These are phyloP conservation scores for Pantherophis vulpinus DNA, from an alignment of 2,797 vertebrate genomes.

Conservation along the genomic window DNA sequence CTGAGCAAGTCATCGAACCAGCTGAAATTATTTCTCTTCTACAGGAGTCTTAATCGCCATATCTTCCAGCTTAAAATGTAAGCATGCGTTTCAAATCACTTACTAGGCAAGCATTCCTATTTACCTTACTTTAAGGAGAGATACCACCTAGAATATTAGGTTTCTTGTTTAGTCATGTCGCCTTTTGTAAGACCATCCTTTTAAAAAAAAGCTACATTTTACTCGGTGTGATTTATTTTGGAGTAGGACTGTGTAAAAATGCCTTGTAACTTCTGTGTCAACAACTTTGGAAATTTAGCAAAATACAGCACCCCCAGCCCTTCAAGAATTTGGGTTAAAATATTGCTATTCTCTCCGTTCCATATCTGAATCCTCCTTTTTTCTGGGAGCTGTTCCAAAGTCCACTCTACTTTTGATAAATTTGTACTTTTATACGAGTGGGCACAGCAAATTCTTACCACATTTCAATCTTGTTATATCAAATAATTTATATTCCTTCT, in stretches of 20 bases:
- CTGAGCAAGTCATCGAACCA: constrained; percentile 43
- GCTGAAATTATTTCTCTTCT: not conserved
- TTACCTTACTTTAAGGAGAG: not conserved
- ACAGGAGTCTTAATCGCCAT: not conserved
- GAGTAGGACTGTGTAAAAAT: not conserved
- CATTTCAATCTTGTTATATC: not conserved
- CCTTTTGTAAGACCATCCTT: not conserved
- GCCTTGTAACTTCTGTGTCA: not conserved
- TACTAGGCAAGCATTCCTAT: not conserved
- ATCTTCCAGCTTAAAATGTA: not conserved
- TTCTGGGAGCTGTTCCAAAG: not conserved
- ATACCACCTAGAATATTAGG: not conserved
- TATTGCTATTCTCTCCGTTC: constrained; percentile 44
- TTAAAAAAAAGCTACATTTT: not conserved
- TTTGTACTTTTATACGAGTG: not conserved
- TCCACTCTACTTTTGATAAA: not conserved
- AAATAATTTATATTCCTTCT: not conserved
- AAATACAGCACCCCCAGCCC: not conserved
- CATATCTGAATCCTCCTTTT: not conserved
- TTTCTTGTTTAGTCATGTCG: not conserved
- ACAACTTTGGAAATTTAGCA: not conserved
- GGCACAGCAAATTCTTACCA: not conserved
- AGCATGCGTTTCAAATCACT: not conserved
- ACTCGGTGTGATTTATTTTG: not conserved
- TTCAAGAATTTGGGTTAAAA: not conserved